These are phyloP conservation scores for Hydrocynus forskahlii DNA, from an alignment of 2,797 vertebrate species.

Conservation along the genomic window DNA sequence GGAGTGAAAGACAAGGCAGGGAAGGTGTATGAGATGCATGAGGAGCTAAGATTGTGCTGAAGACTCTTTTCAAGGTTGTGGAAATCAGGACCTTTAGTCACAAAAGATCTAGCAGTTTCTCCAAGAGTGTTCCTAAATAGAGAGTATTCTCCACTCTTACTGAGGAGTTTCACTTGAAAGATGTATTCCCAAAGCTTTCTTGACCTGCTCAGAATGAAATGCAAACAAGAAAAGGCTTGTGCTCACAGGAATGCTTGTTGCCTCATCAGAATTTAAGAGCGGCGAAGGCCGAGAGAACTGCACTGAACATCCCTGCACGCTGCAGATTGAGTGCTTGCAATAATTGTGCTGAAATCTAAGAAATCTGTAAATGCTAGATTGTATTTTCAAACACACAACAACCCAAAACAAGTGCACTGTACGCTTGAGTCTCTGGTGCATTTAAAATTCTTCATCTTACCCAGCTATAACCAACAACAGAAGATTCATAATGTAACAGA, in stretches of 20 bases:
- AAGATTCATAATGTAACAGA: background rate
- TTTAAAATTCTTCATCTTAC: background rate
- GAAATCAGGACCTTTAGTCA: background rate
- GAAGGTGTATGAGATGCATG: background rate
- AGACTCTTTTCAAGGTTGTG: conserved; percentile 38
- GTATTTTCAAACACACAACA: background rate
- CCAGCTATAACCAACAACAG: background rate
- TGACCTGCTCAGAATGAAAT: conserved; percentile 14
- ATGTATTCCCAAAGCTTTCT: conserved; percentile 1
- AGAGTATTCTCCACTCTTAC: background rate
- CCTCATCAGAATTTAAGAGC: conserved; percentile 4
- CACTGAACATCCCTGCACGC: background rate
- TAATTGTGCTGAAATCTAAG: background rate
- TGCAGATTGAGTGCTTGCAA: background rate
- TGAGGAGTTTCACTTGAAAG: background rate
- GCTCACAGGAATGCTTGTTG: background rate
- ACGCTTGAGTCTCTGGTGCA: background rate
- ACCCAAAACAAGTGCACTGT: background rate
- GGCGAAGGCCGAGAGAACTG: background rate
- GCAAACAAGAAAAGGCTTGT: conserved; percentile 19
- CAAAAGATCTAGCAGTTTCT: conserved; percentile 1
- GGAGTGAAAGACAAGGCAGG: conserved; percentile 70
- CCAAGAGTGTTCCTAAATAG: background rate
- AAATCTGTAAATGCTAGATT: background rate
- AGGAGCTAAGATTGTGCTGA: conserved; percentile 30